Evolutionary conservation across 1,140 invertebrate genomes (phyloP).

Genomic region (Drosophila ambigua): DNA sequence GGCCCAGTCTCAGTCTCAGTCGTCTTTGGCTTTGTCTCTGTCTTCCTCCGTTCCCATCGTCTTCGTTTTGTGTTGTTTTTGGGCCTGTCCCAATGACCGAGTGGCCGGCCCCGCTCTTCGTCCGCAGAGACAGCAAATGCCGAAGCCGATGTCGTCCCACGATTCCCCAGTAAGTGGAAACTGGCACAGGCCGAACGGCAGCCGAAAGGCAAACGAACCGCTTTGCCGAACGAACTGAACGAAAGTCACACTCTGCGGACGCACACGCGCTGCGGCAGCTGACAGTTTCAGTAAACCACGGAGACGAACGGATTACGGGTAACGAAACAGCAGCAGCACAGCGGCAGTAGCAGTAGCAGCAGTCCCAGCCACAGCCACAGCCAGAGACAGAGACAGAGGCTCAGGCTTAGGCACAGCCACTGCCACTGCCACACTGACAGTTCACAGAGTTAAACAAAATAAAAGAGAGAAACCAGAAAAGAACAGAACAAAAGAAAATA

Average conservation of each 20-base stretch:
- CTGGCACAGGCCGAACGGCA: conserved; percentile 48
- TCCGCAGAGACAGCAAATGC: conserved; percentile 1
- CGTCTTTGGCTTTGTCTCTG: conserved; percentile 1
- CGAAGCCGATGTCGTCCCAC: not conserved
- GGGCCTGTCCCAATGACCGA: conserved; percentile 1
- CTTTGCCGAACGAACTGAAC: conserved; percentile 63
- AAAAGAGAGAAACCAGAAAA: conserved; percentile 4
- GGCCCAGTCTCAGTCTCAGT: too few species aligned
- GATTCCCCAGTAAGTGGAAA: conserved; percentile 28
- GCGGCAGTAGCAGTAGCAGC: not conserved
- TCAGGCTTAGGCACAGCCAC: not conserved
- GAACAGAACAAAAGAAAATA: not conserved
- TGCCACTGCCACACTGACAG: not conserved
- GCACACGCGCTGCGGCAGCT: conserved; percentile 73
- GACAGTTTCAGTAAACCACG: conserved; percentile 84
- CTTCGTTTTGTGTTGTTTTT: conserved; percentile 17
- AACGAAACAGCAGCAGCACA: conserved; percentile 41
- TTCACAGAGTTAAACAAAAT: not conserved
- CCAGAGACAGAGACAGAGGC: too few species aligned
- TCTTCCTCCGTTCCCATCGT: not conserved
- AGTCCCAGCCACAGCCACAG: not conserved
- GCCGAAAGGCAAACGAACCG: conserved; percentile 6
- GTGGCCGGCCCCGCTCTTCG: conserved; percentile 19
- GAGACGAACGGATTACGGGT: conserved; percentile 83
- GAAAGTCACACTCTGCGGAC: conserved; percentile 77